These are phyloP conservation scores for Neolamprologus ventralis DNA, from an alignment of 2,113 vertebrate genomes.

Conservation along the genomic window DNA sequence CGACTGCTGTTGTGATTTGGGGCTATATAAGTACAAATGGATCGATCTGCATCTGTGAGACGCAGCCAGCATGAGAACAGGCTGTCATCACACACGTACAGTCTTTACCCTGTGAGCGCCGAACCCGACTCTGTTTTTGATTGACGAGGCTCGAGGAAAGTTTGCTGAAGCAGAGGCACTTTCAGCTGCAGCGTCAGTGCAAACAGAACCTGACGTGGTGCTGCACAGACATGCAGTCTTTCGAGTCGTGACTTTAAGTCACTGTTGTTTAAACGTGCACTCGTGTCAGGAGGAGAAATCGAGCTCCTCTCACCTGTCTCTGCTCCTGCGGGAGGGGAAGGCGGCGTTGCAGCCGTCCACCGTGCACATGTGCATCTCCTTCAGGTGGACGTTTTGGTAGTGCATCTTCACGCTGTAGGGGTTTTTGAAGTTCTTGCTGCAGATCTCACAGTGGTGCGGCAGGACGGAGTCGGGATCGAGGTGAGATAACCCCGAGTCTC, in stretches of 20 bases:
- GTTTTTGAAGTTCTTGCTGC: slow-evolving; percentile 93
- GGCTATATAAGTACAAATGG: rapidly evolving
- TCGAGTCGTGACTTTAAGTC: background rate
- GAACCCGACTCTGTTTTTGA: background rate
- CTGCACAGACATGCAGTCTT: background rate
- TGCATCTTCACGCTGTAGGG: slow-evolving; percentile 90
- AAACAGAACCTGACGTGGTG: background rate
- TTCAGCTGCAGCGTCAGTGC: background rate
- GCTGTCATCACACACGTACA: background rate
- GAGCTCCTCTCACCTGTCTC: slow-evolving; percentile 86
- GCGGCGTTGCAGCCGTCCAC: slow-evolving; percentile 87
- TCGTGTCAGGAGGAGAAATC: background rate
- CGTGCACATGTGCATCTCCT: slow-evolving; percentile 88
- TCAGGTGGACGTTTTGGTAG: slow-evolving; percentile 87
- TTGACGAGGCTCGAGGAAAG: background rate
- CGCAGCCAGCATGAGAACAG: background rate
- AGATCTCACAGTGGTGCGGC: slow-evolving; percentile 86
- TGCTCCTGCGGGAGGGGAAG: slow-evolving; percentile 89
- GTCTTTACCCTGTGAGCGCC: background rate
- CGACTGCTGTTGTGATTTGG: rapidly evolving
- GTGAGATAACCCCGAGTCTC: slow-evolving; percentile 58
- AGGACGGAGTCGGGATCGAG: slow-evolving; percentile 65
- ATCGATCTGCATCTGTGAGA: background rate
- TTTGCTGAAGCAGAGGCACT: rapidly evolving
- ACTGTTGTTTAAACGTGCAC: background rate